Conservation (phyloP, 1,140 invertebrate genomes). For the Mylabris phalerata region DNA sequence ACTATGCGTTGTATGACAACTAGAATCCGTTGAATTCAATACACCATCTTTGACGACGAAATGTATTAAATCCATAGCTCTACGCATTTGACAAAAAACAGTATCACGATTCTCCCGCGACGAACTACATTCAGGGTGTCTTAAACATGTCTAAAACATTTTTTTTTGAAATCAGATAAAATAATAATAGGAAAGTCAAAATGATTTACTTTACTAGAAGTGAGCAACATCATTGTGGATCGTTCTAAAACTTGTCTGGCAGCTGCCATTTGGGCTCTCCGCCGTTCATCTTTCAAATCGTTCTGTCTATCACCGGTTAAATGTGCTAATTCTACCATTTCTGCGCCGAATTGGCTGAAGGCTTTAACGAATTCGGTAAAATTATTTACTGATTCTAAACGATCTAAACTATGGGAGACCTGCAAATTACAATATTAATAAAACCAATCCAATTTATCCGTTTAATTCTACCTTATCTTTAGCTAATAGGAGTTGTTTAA, state of each 20-base stretch:
- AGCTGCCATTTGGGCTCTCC: slow-evolving; percentile 91
- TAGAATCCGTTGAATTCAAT: slow-evolving; percentile 41
- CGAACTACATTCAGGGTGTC: slow-evolving; percentile 90
- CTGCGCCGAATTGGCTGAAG: slow-evolving; percentile 95
- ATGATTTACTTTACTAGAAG: slow-evolving; percentile 78
- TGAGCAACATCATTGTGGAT: slow-evolving; percentile 96
- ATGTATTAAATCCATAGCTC: slow-evolving; percentile 96
- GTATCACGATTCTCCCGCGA: slow-evolving; percentile 93
- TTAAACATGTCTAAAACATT: slow-evolving; percentile 64
- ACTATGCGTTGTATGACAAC: slow-evolving; percentile 24
- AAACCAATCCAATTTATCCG: neutral
- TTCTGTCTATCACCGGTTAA: slow-evolving; percentile 76
- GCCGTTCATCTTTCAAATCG: slow-evolving; percentile 90
- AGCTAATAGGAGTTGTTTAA: slow-evolving; percentile 90
- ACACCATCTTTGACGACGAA: slow-evolving; percentile 94
- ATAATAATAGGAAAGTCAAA: too few species aligned
- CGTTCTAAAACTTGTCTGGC: slow-evolving; percentile 91
- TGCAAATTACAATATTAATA: slow-evolving; percentile 38
- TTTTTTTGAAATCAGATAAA: too few species aligned
- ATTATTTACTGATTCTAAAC: slow-evolving; percentile 89
- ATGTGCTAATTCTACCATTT: slow-evolving; percentile 97
- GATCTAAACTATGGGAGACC: slow-evolving; percentile 73
- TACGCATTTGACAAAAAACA: slow-evolving; percentile 94
- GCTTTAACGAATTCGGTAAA: slow-evolving; percentile 99
- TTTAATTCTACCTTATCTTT: slow-evolving; percentile 81